phyloP scores from a whole-genome alignment of 2,113 vertebrate species.

The Lagopus muta region DNA sequence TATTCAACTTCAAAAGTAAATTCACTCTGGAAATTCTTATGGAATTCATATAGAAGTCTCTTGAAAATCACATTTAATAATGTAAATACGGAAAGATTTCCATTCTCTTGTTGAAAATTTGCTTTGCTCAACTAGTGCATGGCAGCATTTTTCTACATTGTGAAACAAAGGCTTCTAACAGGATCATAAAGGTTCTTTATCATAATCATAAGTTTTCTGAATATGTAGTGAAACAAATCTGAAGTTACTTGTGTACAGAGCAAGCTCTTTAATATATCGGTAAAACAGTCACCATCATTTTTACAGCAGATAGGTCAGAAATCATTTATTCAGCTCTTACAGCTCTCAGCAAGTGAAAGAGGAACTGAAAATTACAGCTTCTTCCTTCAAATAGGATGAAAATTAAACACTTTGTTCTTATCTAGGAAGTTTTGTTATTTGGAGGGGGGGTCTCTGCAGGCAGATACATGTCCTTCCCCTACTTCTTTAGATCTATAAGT shows the following conservation, averaged over 20 bases:
- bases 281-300: not conserved
- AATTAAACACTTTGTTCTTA: not conserved
- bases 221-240: not conserved
- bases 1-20: not conserved
- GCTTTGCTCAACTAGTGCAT: not conserved
- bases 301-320: not conserved
- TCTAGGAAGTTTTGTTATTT: not conserved
- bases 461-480: not conserved
- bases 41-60: not conserved
- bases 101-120: not conserved
- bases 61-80: not conserved
- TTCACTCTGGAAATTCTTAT: not conserved
- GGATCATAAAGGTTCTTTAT: not conserved
- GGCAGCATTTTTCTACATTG: not conserved
- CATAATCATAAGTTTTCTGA: not conserved
- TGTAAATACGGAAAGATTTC: not conserved
- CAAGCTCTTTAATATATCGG: not conserved
- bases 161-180: not conserved
- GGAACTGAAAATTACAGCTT: not conserved
- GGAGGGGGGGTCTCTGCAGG: not conserved
- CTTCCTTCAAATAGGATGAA: not conserved
- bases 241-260: not conserved
- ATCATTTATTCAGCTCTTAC: not conserved
- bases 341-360: not conserved
- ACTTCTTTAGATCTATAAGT: not conserved